Conservation (phyloP, 1,140 invertebrate genomes). For the Battus philenor region DNA sequence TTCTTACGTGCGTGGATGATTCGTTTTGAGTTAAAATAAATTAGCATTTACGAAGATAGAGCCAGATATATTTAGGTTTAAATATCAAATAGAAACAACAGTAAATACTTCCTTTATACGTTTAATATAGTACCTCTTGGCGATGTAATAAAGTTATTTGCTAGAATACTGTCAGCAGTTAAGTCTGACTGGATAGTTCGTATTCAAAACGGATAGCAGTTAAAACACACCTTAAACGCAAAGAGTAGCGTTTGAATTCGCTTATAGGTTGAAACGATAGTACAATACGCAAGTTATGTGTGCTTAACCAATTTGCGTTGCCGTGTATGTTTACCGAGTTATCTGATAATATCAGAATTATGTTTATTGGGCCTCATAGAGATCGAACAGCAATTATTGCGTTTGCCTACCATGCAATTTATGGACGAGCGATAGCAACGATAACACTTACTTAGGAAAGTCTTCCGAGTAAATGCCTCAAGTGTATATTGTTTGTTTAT, state of each 20-base stretch:
- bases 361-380: constrained; percentile 16
- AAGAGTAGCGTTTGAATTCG: neutral
- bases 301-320: constrained; percentile 17
- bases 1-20: too few relatives aligned
- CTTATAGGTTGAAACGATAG: constrained; percentile 1
- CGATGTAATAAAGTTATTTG: constrained; percentile 15
- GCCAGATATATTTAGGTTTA: constrained; percentile 1
- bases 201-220: neutral
- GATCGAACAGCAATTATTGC: constrained; percentile 15
- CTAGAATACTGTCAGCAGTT: constrained; percentile 12
- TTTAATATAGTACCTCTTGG: constrained; percentile 4
- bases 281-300: constrained; percentile 12
- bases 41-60: too few relatives aligned
- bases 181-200: constrained; percentile 1
- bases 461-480: neutral
- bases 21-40: too few relatives aligned
- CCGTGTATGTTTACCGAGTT: constrained; percentile 15
- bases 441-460: neutral
- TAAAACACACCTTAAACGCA: neutral
- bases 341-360: constrained; percentile 18
- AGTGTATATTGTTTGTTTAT: neutral
- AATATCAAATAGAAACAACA: constrained; percentile 6
- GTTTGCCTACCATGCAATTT: constrained; percentile 13
- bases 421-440: constrained; percentile 1
- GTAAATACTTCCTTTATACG: constrained; percentile 12